Evolutionary conservation across 2,888 invertebrate genomes (phyloP).

Genomic region (Rapana venosa): DNA sequence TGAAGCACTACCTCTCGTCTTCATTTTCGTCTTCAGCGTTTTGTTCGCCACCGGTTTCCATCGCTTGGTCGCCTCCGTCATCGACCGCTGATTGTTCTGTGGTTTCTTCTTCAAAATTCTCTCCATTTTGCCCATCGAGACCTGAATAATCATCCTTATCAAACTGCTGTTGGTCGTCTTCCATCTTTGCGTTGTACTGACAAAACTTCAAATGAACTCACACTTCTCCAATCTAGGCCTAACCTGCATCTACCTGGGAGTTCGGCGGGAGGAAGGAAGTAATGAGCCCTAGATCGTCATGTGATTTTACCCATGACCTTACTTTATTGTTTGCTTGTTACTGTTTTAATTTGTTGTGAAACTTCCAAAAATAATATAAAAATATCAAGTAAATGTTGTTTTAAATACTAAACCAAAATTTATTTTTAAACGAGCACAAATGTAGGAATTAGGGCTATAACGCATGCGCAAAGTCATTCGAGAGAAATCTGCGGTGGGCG

Average conservation of each 20-base stretch:
- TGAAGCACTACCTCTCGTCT: constrained; percentile 52
- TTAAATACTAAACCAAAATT: too few relatives aligned
- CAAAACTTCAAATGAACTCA: background rate
- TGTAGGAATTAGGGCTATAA: too few relatives aligned
- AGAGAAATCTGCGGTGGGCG: too few relatives aligned
- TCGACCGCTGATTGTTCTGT: constrained; percentile 48
- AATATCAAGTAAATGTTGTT: too few relatives aligned
- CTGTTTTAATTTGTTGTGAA: too few relatives aligned
- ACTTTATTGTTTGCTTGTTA: too few relatives aligned
- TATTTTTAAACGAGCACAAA: too few relatives aligned
- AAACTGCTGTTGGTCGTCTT: constrained; percentile 40
- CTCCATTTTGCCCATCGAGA: constrained; percentile 47
- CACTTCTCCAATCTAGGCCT: background rate
- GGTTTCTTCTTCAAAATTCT: constrained; percentile 50
- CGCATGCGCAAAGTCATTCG: too few relatives aligned
- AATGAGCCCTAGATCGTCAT: background rate
- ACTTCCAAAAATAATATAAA: too few relatives aligned
- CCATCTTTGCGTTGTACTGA: constrained; percentile 10
- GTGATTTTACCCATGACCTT: background rate
- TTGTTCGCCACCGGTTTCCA: constrained; percentile 46
- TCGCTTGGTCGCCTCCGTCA: constrained; percentile 47
- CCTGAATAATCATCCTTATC: constrained; percentile 45
- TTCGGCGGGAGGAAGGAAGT: constrained; percentile 33
- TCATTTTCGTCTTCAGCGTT: constrained; percentile 46
- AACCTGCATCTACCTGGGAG: background rate